Conservation (phyloP, 1,140 invertebrate genomes). For the Nomia melanderi region DNA sequence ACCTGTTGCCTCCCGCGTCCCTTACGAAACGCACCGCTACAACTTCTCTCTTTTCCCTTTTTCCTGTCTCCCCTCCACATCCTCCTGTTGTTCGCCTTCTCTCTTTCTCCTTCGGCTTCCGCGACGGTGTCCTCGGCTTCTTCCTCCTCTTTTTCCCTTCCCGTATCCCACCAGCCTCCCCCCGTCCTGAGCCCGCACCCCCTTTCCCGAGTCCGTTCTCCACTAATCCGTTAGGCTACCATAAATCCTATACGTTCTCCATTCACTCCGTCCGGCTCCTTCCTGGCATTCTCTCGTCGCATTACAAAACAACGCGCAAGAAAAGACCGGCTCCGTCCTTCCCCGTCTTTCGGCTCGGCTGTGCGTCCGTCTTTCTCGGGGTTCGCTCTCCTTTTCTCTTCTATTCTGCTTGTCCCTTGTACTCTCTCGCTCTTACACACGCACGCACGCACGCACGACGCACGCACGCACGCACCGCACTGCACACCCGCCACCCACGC, state of each 20-base stretch:
- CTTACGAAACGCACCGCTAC: constrained; percentile 66
- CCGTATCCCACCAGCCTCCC: constrained; percentile 42
- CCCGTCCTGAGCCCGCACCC: constrained; percentile 33
- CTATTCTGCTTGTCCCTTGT: no score
- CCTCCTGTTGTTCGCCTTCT: no score
- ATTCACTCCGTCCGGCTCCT: constrained; percentile 42
- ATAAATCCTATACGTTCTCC: constrained; percentile 54
- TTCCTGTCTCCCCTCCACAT: constrained; percentile 41
- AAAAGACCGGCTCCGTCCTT: not conserved
- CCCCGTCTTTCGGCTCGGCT: no score
- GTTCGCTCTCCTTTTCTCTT: not conserved
- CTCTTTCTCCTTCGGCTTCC: constrained; percentile 9
- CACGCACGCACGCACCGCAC: not conserved
- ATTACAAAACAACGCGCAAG: constrained; percentile 41
- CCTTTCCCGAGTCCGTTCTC: constrained; percentile 39
- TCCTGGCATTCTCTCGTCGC: constrained; percentile 42
- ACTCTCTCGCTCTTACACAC: no score
- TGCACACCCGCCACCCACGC: constrained; percentile 30
- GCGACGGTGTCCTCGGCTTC: constrained; percentile 2
- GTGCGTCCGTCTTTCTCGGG: not conserved
- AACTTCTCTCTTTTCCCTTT: constrained; percentile 51
- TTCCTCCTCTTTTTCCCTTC: constrained; percentile 24
- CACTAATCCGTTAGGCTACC: constrained; percentile 39
- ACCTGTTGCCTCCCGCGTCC: constrained; percentile 77
- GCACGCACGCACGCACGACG: not conserved